Evolutionary conservation across 2,797 vertebrate genomes (phyloP).

Genomic region (Lycodopsis pacificus): DNA sequence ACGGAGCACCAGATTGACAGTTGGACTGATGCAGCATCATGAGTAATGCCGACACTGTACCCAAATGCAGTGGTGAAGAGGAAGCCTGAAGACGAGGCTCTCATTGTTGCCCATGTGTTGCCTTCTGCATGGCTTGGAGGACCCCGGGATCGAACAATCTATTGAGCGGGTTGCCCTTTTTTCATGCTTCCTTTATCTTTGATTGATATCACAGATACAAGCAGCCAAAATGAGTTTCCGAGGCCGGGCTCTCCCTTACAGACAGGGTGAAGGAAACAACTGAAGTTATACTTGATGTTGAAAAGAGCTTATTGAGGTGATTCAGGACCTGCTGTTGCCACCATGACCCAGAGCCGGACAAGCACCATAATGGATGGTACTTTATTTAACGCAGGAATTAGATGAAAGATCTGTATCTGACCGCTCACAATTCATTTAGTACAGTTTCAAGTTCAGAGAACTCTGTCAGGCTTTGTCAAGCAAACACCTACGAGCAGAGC

Average conservation of each 20-base stretch:
- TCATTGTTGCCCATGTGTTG: too few relatives aligned
- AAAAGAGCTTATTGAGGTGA: too few relatives aligned
- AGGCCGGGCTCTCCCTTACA: background rate
- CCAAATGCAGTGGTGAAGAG: background rate
- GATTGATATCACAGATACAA: background rate
- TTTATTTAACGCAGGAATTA: background rate
- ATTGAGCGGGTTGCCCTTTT: too few relatives aligned
- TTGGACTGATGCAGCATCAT: background rate
- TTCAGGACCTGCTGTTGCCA: background rate
- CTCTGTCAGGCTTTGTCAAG: background rate
- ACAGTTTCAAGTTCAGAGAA: background rate
- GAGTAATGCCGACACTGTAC: background rate
- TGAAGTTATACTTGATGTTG: too few relatives aligned
- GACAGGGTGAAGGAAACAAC: background rate
- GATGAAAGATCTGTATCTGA: background rate
- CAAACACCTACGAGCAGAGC: background rate
- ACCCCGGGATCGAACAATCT: too few relatives aligned
- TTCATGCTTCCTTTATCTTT: background rate
- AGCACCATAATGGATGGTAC: background rate
- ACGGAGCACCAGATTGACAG: background rate
- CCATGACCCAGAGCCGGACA: background rate
- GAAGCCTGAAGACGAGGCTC: background rate
- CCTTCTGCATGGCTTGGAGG: too few relatives aligned
- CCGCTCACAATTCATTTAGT: background rate
- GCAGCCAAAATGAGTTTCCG: background rate